Conservation (phyloP, 2,113 vertebrate genomes). For the rat (Rattus norvegicus) region GRCr8 NC_086026.1:40438001-40438500, state of each 20-base stretch:
- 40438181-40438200: background rate
- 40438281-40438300: slow-evolving; percentile 11
- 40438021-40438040: slow-evolving; percentile 56
- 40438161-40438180: slow-evolving; percentile 49
- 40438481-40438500: background rate
- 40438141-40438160: slow-evolving; percentile 65
- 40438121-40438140: slow-evolving; percentile 79
- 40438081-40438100: slow-evolving; percentile 78
- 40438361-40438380: background rate
- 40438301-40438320: background rate
- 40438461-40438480: slow-evolving; percentile 16
- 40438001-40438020: slow-evolving; percentile 73
- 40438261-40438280: background rate
- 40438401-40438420: background rate
- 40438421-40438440: background rate
- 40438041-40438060: slow-evolving; percentile 80
- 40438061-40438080: slow-evolving; percentile 79
- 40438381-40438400: background rate
- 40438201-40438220: background rate
- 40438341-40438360: background rate
- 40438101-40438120: slow-evolving; percentile 76
- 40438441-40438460: background rate
- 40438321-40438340: background rate
- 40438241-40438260: background rate
- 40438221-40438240: background rate